A percentile compares a stretch with the other conserved stretches of the same genome.
These are phyloP conservation scores for Scolanthus callimorphus DNA, from an alignment of 92 coral and sea anemone species.

Conservation along the genomic window DNA sequence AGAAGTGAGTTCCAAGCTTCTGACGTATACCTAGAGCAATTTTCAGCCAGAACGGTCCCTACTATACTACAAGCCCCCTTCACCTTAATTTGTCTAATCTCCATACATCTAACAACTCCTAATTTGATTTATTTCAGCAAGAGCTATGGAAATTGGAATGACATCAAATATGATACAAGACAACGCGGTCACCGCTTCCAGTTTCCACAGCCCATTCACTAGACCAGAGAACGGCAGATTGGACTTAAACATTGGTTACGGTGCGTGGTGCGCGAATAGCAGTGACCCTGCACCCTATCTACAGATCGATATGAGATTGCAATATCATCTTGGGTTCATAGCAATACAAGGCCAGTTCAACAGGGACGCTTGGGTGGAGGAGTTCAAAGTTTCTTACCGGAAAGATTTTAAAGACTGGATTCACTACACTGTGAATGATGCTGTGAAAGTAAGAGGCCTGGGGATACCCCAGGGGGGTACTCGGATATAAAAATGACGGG, in stretches of 20 bases:
- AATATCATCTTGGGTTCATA: slow-evolving; percentile 22
- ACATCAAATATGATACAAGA: slow-evolving; percentile 15
- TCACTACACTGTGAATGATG: slow-evolving; percentile 11
- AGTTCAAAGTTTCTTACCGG: slow-evolving; percentile 42
- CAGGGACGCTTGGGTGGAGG: slow-evolving; percentile 46
- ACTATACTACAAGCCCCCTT: too few relatives aligned
- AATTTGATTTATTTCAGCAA: background rate
- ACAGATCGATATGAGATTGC: slow-evolving; percentile 35
- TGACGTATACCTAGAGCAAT: too few relatives aligned
- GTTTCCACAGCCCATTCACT: background rate
- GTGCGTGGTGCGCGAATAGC: slow-evolving; percentile 49
- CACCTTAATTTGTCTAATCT: too few relatives aligned
- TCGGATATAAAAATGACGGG: too few relatives aligned
- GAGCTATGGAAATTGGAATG: slow-evolving; percentile 26
- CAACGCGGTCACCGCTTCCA: slow-evolving; percentile 22
- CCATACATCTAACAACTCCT: too few relatives aligned
- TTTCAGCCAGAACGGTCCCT: too few relatives aligned
- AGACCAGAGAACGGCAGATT: slow-evolving; percentile 34
- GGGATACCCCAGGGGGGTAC: too few relatives aligned
- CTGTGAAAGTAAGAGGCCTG: slow-evolving; percentile 18
- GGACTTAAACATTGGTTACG: slow-evolving; percentile 25
- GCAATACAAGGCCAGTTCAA: slow-evolving; percentile 41
- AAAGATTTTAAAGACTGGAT: slow-evolving; percentile 24
- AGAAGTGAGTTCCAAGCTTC: too few relatives aligned
- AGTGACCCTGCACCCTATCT: slow-evolving; percentile 41